Conservation (phyloP, 1,140 invertebrate genomes). For the Ceratoteleas bidentatus region DNA sequence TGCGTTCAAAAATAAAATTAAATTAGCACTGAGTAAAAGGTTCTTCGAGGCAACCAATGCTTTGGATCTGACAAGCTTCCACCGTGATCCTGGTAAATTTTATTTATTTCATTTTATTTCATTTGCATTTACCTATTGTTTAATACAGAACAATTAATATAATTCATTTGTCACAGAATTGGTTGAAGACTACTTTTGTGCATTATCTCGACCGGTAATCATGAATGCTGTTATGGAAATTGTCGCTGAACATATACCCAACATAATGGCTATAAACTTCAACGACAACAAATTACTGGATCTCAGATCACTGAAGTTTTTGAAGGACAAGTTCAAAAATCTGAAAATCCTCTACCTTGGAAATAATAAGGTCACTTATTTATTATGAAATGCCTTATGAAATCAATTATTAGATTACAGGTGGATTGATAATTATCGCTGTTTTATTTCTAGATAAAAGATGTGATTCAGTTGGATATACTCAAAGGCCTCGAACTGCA, state of each 20-base stretch:
- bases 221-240: constrained; percentile 88
- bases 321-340: constrained; percentile 85
- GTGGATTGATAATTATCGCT: neutral
- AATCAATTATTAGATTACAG: neutral
- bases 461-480: constrained; percentile 85
- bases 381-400: neutral
- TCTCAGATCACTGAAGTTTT: constrained; percentile 85
- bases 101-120: neutral
- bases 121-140: neutral
- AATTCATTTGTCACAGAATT: constrained; percentile 81
- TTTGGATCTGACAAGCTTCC: constrained; percentile 90
- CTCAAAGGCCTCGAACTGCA: constrained; percentile 87
- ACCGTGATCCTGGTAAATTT: constrained; percentile 86
- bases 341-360: constrained; percentile 91
- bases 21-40: constrained; percentile 88
- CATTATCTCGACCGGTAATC: constrained; percentile 86
- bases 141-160: neutral
- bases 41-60: constrained; percentile 89
- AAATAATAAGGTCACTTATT: constrained; percentile 88
- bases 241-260: constrained; percentile 90
- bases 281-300: constrained; percentile 89
- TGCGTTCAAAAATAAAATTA: constrained; percentile 86
- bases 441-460: constrained; percentile 84
- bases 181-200: constrained; percentile 87
- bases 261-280: constrained; percentile 90